phyloP scores from a whole-genome alignment of 1,140 invertebrate species.

The Oreohelix idahoensis region DNA sequence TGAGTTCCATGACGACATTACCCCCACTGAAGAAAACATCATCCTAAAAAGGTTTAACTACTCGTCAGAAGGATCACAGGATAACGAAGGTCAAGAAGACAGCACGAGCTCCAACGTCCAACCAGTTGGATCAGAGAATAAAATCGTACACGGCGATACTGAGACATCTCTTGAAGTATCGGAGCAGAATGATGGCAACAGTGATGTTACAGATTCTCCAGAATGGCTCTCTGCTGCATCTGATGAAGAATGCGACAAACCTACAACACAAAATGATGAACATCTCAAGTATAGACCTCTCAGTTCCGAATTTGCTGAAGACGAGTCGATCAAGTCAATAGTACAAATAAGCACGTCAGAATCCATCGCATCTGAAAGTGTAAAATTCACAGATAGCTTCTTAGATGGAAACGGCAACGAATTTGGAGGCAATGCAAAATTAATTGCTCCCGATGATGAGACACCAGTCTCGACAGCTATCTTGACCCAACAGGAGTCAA shows the following conservation, averaged over 20 bases:
- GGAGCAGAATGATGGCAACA: neutral
- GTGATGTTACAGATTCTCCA: neutral
- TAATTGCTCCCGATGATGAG: neutral
- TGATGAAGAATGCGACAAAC: neutral
- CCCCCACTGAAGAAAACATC: neutral
- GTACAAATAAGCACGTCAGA: too few relatives aligned
- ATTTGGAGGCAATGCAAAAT: neutral
- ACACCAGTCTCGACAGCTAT: too few relatives aligned
- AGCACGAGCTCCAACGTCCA: too few relatives aligned
- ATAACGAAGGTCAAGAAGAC: neutral
- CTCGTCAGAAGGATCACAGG: neutral
- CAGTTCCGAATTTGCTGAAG: conserved; percentile 5
- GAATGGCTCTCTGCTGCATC: neutral
- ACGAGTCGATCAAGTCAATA: conserved; percentile 15
- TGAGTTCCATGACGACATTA: neutral
- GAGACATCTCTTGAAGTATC: neutral
- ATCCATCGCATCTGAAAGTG: neutral
- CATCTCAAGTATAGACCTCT: neutral
- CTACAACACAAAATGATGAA: neutral
- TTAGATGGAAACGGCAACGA: neutral
- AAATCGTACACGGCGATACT: neutral
- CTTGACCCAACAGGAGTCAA: too few relatives aligned
- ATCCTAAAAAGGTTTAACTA: neutral
- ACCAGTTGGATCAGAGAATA: neutral
- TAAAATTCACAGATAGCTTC: neutral